Percentiles rank a stretch among this genome's conserved stretches.
Evolutionary conservation across 2,888 invertebrate genomes (phyloP).

Genomic region (Polyploca ridens): DNA sequence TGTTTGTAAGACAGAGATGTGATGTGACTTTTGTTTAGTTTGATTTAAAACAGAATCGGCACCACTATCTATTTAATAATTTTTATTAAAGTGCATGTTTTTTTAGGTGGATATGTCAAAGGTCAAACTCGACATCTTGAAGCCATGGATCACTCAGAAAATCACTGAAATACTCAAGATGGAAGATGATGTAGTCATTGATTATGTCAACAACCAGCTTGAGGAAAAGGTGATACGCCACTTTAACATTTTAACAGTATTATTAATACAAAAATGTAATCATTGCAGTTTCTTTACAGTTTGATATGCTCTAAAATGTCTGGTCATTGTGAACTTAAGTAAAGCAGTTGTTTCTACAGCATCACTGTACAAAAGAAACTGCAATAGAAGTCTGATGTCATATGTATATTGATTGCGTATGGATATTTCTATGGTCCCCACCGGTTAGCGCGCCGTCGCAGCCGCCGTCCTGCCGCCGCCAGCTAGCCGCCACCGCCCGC

Average conservation of each 20-base stretch:
- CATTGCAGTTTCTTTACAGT: conserved; percentile 80
- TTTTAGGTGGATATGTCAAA: conserved; percentile 97
- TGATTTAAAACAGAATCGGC: too few species aligned
- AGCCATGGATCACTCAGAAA: conserved; percentile 99
- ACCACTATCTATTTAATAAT: not conserved
- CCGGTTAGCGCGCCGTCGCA: conserved; percentile 80
- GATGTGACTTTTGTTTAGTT: too few species aligned
- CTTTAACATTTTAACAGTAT: conserved; percentile 37
- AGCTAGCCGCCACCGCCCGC: conserved; percentile 66
- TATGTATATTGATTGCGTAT: conserved; percentile 84
- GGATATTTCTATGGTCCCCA: conserved; percentile 83
- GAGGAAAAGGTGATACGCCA: conserved; percentile 92
- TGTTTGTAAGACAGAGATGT: too few species aligned
- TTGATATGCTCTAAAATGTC: conserved; percentile 22
- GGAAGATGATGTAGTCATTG: conserved; percentile 99
- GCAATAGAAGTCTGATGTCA: conserved; percentile 77
- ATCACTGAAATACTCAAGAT: conserved; percentile 98
- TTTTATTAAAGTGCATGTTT: conserved; percentile 7
- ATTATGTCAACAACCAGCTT: conserved; percentile 99
- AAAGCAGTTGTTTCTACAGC: conserved; percentile 11
- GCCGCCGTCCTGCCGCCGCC: conserved; percentile 71
- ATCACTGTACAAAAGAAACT: conserved; percentile 67
- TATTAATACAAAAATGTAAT: conserved; percentile 73
- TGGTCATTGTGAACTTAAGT: not conserved
- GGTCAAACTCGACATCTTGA: conserved; percentile 98